Evolutionary conservation across 2,797 vertebrate genomes (phyloP), one percentile per base, ranked within the genome.

Genomic region (Diplodus sargus): DNA sequence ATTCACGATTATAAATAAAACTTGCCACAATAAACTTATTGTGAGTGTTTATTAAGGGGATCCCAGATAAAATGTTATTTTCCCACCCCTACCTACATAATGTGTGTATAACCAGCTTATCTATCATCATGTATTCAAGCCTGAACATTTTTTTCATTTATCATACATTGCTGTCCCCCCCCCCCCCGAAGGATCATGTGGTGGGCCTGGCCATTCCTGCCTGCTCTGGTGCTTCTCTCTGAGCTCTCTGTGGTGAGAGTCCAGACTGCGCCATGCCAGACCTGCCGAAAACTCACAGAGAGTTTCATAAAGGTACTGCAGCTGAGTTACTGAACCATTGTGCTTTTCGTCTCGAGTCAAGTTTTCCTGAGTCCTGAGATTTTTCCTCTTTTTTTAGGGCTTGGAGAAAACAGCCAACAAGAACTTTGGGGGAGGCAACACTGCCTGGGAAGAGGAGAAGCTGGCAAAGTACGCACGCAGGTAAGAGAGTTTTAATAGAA

Each of bases 371-470:
- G 15, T 23, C 5, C 17, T 63, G 34, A 73, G n/a, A 28, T 56
- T 12, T 12, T 11, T 0, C 17, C 0, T 28, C 5, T 82, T 49
- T 82, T 49, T 79, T 39, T 23, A 99, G 98, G 98, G 98, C 52
- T 94, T 99, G 89, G 96, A 98, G 88, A 95, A 90, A 86, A 99
- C 98, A 0, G 95, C 96, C 66, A 96, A 96, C 83, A 97, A 98
- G 85, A 97, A 98, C 84, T 99, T 99, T 60, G 98, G 98, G 2
- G 98, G 98, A 60, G 98, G 98, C 34, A 99, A 99, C 92, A 99
- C 98, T 0, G 98, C 98, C 20, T 99, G 98, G 98, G 98, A 99
- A 86, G 97, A 99, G 84, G 97, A 99, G 90, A 99, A 99, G 84
- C 90, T 99, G 83, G 96, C 98, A 8, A 99, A 98, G 87, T 99